Evolutionary conservation across 2,797 vertebrate genomes (phyloP), one percentile per base, ranked within the genome.

Genomic region (Periparus ater): DNA sequence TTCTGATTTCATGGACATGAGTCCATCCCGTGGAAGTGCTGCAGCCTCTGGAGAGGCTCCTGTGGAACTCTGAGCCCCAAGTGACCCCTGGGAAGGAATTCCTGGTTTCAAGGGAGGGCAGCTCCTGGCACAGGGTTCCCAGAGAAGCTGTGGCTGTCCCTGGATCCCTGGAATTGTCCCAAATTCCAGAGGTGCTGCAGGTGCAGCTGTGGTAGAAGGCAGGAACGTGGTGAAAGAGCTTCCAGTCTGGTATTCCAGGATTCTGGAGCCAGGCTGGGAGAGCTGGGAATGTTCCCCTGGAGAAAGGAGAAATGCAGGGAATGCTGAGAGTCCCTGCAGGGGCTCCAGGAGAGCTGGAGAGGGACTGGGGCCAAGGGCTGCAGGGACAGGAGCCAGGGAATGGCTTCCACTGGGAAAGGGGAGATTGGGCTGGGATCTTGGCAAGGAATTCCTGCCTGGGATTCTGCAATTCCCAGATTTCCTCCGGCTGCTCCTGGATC

Each of bases 271-370:
- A n/a, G 58, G 15, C 38, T 63, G 60, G 50, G 30, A 74, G 60
- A 50, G 51, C 70, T 74, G 81, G 81, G 81, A 74, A 42, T 57
- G 70, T 10, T 73, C 29, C 34, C 68, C 60, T 48, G 68, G 60
- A 73, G 60, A 40, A 72, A 42, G 30, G 80, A 13, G 63, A 73
- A 1, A 1, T 23, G 4, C 68, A n/a, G 68, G 58, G 19, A 72
- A 1, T 1, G 3, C 68, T 73, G 1, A 0, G 57, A 47, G 67
- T 1, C 9, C n/a, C 63, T 53, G 1, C 0, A 82, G 66, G 55
- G 48, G 40, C 67, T 63, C 67, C 48, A 62, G 78, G 47, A 61
- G 65, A 70, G 78, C 65, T 51, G 78, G 1, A 60, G 76, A 79
- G 51, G 62, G 76, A 7, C 18, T 48, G 42, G 77, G 77, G 44